A percentile compares a stretch with the other conserved stretches of the same genome.
phyloP scores from a whole-genome alignment of 37 sponge, comb jelly and placozoan genomes.

The Oopsacas minuta region DNA sequence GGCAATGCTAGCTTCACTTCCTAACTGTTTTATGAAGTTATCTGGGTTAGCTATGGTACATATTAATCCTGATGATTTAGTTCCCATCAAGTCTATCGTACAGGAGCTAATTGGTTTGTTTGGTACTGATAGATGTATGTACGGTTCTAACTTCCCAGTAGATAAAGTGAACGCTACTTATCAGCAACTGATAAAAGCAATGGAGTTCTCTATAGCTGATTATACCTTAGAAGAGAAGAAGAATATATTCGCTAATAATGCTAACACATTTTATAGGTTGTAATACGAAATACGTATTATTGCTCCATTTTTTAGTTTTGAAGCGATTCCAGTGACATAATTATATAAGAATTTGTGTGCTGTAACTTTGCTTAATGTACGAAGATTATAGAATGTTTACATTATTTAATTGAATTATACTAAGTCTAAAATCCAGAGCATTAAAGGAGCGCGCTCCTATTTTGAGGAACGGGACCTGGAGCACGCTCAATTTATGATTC shows the following conservation, averaged over 20 bases:
- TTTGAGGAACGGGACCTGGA: no score
- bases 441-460: no score
- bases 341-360: no score
- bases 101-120: slow-evolving; percentile 40
- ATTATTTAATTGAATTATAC: no score
- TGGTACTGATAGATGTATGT: slow-evolving; percentile 64
- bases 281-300: no score
- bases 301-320: no score
- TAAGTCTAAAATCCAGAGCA: no score
- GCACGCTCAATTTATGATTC: no score
- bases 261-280: slow-evolving; percentile 51
- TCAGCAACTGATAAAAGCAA: slow-evolving; percentile 27
- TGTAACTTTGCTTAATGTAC: no score
- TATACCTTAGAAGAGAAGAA: slow-evolving; percentile 41
- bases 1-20: slow-evolving; percentile 33
- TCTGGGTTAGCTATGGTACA: slow-evolving; percentile 58
- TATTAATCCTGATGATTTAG: slow-evolving; percentile 32
- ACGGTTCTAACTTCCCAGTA: slow-evolving; percentile 85
- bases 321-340: no score
- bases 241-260: slow-evolving; percentile 41
- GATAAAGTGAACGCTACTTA: slow-evolving; percentile 68
- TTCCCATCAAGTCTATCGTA: slow-evolving; percentile 26
- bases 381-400: no score
- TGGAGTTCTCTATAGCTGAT: slow-evolving; percentile 10
- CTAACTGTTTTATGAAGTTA: slow-evolving; percentile 44